Conservation (phyloP, 2,113 vertebrate genomes). For the Romanogobio albipinnatus region DNA sequence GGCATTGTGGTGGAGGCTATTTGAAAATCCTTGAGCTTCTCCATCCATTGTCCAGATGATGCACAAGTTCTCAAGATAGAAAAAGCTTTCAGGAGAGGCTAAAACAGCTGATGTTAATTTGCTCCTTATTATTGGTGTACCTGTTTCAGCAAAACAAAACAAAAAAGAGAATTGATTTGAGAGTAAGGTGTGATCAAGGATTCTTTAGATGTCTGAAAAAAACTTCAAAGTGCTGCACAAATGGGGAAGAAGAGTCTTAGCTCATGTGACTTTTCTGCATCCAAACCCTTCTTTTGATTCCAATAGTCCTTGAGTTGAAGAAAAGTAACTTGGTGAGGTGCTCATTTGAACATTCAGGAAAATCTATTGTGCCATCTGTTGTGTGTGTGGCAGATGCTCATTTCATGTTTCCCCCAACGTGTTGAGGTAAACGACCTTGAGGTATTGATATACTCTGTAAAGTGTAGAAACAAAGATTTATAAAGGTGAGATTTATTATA, state of each 20-base stretch:
- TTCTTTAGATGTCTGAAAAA: slow-evolving; percentile 21
- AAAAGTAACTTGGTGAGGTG: background rate
- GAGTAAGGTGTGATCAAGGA: slow-evolving; percentile 13
- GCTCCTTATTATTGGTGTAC: background rate
- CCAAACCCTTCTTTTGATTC: slow-evolving; percentile 2
- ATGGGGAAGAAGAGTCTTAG: slow-evolving; percentile 11
- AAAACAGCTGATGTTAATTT: background rate
- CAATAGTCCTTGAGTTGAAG: slow-evolving; percentile 9
- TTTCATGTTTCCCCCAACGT: slow-evolving; percentile 12
- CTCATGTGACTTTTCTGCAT: slow-evolving; percentile 5
- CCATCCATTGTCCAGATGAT: background rate
- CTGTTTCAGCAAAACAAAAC: background rate
- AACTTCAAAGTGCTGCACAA: slow-evolving; percentile 22
- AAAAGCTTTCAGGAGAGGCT: background rate
- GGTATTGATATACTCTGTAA: background rate
- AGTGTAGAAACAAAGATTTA: background rate
- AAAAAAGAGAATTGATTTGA: slow-evolving; percentile 25
- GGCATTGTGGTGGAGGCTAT: slow-evolving; percentile 29
- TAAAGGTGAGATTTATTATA: background rate
- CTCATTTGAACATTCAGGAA: slow-evolving; percentile 14
- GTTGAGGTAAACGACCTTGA: slow-evolving; percentile 19
- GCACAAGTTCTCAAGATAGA: slow-evolving; percentile 2
- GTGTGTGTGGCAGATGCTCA: background rate
- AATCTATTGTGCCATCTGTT: slow-evolving; percentile 28
- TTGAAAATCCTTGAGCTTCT: slow-evolving; percentile 27